Evolutionary conservation across 30 jellyfish, hydroid and myxozoan genomes (phyloP), one percentile per base, ranked within the genome.

Genomic region (Hydractinia echinata): DNA sequence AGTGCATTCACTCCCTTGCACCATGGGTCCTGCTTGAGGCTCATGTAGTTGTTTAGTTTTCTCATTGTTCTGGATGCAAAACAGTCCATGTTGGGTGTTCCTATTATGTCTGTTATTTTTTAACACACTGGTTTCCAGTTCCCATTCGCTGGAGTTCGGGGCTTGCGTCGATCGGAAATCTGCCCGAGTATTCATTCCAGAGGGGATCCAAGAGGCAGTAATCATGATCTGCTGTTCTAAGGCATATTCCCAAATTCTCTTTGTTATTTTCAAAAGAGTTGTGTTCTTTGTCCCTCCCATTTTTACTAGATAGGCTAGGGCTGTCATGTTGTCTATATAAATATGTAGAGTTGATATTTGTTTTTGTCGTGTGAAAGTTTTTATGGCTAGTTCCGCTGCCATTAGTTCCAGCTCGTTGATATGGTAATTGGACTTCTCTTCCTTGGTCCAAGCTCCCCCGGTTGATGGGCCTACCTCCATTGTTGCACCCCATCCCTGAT

Each of bases 111-210:
- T 56, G n/a, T 56, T 56, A 56, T 56, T 56, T 56, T 56, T n/a
- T 56, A 56, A 56, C 10, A 56, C n/a, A 10, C n/a, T n/a, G 13
- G 13, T n/a, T 56, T 53, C 19, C 44, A 79, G 67, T 60, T 79
- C 53, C 87, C 70, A 79, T 79, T 79, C 87, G 87, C 87, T 79
- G 87, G 87, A 79, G 77, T 58, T 55, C 67, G 15, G 30, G 5
- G 51, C 30, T 48, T 56, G 49, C 67, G 81, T 64, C 5, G 87
- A 79, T 61, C 18, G 53, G 66, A 66, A 60, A 69, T 79, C 87
- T 64, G 87, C 87, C 54, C 55, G 10, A n/a, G 6, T 11, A 6
- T 79, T 79, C 66, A 60, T 13, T 60, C 66, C 51, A 30, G 82
- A 58, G 7, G 87, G 87, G 83, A 79, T 21, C 49, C 53, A 79